Conservation (phyloP, 2,888 invertebrate species). For the Cheilosia vernalis region DNA sequence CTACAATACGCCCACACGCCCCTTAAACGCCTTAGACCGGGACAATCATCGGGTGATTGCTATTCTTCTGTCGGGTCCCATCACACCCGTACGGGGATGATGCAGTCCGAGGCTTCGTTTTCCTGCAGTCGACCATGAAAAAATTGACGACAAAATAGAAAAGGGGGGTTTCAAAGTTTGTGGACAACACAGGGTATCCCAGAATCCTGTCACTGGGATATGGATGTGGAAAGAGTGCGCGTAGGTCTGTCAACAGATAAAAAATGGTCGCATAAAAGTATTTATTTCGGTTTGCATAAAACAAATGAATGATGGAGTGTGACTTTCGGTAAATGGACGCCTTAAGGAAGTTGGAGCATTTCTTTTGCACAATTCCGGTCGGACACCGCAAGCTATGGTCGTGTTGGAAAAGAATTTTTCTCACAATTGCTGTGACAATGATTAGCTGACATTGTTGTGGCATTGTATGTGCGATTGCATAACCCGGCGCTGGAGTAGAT, state of each 20-base stretch:
- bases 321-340: not conserved
- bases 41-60: conserved; percentile 70
- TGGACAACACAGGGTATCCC: conserved; percentile 21
- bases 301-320: conserved; percentile 3
- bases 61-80: conserved; percentile 43
- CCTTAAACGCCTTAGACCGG: conserved; percentile 49
- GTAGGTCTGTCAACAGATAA: conserved; percentile 16
- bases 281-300: conserved; percentile 24
- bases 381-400: not conserved
- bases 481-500: not conserved
- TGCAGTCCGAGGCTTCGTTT: conserved; percentile 45
- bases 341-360: too few relatives aligned
- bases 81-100: conserved; percentile 43
- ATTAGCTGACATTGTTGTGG: conserved; percentile 16
- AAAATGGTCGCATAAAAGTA: not conserved
- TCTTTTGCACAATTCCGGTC: too few relatives aligned
- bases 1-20: conserved; percentile 46
- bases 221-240: not conserved
- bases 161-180: conserved; percentile 40
- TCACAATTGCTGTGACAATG: conserved; percentile 4
- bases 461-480: not conserved
- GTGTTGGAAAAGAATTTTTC: not conserved
- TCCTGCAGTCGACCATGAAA: conserved; percentile 30
- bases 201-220: conserved; percentile 41
- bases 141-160: conserved; percentile 1